Evolutionary conservation across 2,113 vertebrate genomes (phyloP), one percentile per base, ranked within the genome.

Genomic region (Semnopithecus entellus): DNA sequence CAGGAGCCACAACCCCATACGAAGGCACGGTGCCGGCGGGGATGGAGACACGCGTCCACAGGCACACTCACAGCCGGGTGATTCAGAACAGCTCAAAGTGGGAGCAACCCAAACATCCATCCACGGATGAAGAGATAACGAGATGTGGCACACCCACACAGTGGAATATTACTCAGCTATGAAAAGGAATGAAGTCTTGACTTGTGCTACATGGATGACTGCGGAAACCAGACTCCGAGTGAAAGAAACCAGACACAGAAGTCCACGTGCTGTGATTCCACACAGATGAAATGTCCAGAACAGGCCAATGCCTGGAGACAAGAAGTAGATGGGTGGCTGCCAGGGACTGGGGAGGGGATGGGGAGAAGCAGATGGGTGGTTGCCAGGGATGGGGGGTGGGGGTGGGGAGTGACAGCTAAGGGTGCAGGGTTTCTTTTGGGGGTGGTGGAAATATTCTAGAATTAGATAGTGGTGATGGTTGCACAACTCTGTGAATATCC

Each of bases 201-300:
- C 4, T 2, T 22, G 1, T 0, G 12, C 3, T 2, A 23, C 0
- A 0, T 1, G 7, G 20, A 13, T 6, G 25, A 20, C 52, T 43
- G 0, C 2, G 40, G 5, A 35, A 23, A 55, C 23, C 8, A 0
- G 6, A 38, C 8, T 13, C 45, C 6, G 3, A 4, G 66, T 7
- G 57, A 20, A 14, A 78, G 10, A 17, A 14, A 30, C 27, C 3
- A 66, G 83, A 6, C 61, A 12, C 38, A 1, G 40, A 16, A 52
- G 48, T 18, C 70, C 66, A 38, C 32, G 1, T 0, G 6, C 0
- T 8, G 3, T 0, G 35, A 43, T 0, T 3, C 70, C 30, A 0
- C 10, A 9, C 11, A 8, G 1, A 12, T 1, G 38, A n/a, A 12
- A 22, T 1, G 0, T 25, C 64, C 20, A 9, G 7, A 40, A 17